phyloP scores from a whole-genome alignment of 1,140 invertebrate genomes.

The Polyergus mexicanus region DNA sequence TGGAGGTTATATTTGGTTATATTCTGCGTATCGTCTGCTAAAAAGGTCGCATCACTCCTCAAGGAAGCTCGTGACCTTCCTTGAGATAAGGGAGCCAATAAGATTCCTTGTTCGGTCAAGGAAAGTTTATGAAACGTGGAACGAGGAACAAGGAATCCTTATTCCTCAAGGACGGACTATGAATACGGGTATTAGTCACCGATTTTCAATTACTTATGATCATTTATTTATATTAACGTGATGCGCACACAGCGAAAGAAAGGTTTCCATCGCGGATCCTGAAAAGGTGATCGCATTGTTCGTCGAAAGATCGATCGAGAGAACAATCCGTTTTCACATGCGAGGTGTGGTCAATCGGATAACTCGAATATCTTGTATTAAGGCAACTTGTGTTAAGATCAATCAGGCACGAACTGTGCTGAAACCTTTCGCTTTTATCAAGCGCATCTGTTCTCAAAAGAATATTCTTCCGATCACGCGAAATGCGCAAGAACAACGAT shows the following conservation, averaged over 20 bases:
- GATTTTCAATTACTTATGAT: constrained; percentile 46
- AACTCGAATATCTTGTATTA: constrained; percentile 10
- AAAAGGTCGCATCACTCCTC: too few relatives aligned
- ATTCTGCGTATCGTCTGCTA: too few relatives aligned
- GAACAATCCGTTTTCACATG: constrained; percentile 17
- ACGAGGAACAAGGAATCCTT: too few relatives aligned
- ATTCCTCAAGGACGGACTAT: too few relatives aligned
- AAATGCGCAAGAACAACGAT: neutral
- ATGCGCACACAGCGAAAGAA: constrained; percentile 27
- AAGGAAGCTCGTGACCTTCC: too few relatives aligned
- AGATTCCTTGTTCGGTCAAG: too few relatives aligned
- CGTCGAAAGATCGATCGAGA: constrained; percentile 10
- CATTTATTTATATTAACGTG: constrained; percentile 1
- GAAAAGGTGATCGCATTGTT: constrained; percentile 68
- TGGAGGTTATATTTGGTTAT: too few relatives aligned
- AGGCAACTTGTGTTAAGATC: constrained; percentile 20
- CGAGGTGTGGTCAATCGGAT: constrained; percentile 54
- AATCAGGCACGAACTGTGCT: neutral
- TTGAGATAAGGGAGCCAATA: too few relatives aligned
- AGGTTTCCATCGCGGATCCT: constrained; percentile 63
- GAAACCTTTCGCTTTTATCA: constrained; percentile 28
- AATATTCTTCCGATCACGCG: constrained; percentile 16
- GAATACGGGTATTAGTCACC: too few relatives aligned
- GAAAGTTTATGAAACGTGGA: too few relatives aligned
- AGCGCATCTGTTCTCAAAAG: constrained; percentile 19